Percentiles rank a stretch among this genome's conserved stretches.
phyloP scores from a whole-genome alignment of 1,140 invertebrate species.

The Drosophila trapezifrons region DNA sequence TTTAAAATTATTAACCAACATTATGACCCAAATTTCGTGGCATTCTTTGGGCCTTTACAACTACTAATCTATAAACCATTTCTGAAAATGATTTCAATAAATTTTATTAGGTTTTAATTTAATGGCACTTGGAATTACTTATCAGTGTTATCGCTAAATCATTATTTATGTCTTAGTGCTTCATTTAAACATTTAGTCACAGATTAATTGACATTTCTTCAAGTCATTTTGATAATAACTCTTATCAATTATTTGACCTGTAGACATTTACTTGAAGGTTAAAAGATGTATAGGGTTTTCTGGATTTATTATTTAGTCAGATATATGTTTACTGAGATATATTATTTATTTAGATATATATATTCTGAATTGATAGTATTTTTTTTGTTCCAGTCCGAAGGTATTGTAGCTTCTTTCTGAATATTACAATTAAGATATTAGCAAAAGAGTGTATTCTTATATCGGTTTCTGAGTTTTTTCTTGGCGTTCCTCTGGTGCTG shows the following conservation, averaged over 20 bases:
- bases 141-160: neutral
- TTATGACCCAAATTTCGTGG: neutral
- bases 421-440: neutral
- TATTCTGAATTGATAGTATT: too few relatives aligned
- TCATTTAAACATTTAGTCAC: constrained; percentile 10
- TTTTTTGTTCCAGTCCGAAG: too few relatives aligned
- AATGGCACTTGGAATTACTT: constrained; percentile 1
- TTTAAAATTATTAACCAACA: neutral
- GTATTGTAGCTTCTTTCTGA: too few relatives aligned
- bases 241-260: constrained; percentile 14
- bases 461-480: constrained; percentile 6
- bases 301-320: too few relatives aligned
- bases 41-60: neutral
- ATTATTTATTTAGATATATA: neutral
- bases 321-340: too few relatives aligned
- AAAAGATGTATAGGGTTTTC: neutral
- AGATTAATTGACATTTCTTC: constrained; percentile 8
- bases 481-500: constrained; percentile 14
- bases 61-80: neutral
- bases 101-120: constrained; percentile 14
- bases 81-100: constrained; percentile 12
- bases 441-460: constrained; percentile 21
- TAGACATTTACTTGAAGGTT: neutral
- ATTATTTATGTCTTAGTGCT: constrained; percentile 8
- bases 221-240: constrained; percentile 24